phyloP scores from a whole-genome alignment of 2,888 invertebrate species.

The Rhagonycha fulva region DNA sequence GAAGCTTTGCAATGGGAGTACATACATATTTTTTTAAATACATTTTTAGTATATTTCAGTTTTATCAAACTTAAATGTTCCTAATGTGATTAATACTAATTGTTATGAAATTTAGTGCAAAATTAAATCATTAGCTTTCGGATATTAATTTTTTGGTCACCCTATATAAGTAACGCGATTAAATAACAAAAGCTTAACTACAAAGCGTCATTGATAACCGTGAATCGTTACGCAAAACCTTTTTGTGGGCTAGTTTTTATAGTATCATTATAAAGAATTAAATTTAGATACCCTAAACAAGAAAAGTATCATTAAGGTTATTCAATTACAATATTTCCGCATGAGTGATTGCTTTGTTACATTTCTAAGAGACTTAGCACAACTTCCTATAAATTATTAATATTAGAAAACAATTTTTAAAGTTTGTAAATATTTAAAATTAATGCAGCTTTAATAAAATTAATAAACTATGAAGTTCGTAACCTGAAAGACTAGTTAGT shows the following conservation, averaged over 20 bases:
- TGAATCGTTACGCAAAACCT: neutral
- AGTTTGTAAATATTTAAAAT: neutral
- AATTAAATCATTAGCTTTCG: neutral
- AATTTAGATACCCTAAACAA: constrained; percentile 20
- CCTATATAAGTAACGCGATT: neutral
- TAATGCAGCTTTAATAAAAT: neutral
- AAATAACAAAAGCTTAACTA: neutral
- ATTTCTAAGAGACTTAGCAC: constrained; percentile 9
- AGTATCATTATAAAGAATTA: constrained; percentile 20
- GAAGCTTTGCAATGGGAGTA: too few species aligned
- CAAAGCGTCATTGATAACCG: neutral
- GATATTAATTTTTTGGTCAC: neutral
- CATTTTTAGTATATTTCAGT: too few species aligned
- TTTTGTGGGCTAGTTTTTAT: constrained; percentile 11
- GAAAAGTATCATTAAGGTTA: constrained; percentile 22
- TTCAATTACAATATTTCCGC: constrained; percentile 24
- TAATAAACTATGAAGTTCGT: neutral
- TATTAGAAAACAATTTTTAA: constrained; percentile 5
- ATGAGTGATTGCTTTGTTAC: constrained; percentile 15
- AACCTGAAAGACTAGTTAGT: neutral
- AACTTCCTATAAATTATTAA: constrained; percentile 13
- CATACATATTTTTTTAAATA: too few species aligned
- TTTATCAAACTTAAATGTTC: neutral
- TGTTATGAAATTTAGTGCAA: neutral
- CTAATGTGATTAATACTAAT: neutral